Base-by-base conservation (phyloP, 2,797 vertebrate genomes). In the Crenichthys baileyi region DNA sequence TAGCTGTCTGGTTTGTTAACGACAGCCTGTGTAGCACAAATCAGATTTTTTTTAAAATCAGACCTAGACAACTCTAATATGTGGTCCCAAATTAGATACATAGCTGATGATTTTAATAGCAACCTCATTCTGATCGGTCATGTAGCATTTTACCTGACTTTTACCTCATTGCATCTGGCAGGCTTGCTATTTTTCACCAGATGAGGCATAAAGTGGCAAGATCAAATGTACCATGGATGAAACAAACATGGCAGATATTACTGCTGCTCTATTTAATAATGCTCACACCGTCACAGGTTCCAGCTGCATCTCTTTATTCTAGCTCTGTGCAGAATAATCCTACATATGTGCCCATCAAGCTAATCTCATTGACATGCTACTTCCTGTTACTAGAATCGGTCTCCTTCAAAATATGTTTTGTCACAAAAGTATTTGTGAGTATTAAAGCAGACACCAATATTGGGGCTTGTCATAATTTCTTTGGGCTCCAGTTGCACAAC, bases 231-330 rank as follows among this genome's bases (percentile, higher is more conserved):
- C 18, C 63, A 41, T 67, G 63, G n/a, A 22, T 72, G 46, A 67
- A 67, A 67, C 36, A 24, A 41, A 36, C 63, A 12, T 67, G 36
- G 63, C 63, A 41, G 31, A 67, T 67, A 20, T 12, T 67, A 22
- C 20, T 31, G 31, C 31, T 65, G 63, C 63, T 67, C 63, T 67
- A 41, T 67, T 67, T 67, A 41, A 67, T 67, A 67, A 67, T 41
- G 36, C 36, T 41, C 63, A 67, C 4, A 22, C 36, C 9, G 36
- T 12, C 12, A 20, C 63, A 39, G 20, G 31, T 67, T 41, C 11
- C 61, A 65, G 61, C 61, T 65, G 61, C 18, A 31, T 22, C 61
- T 39, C 16, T 29, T 63, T 36, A 63, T 36, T 36, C 60, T 63
- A 18, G 29, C 29, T 63, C 7, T 20, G 16, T 67, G 31, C 31